Conservation (phyloP, 2,888 invertebrate species). For the Drosophila leonis region DNA sequence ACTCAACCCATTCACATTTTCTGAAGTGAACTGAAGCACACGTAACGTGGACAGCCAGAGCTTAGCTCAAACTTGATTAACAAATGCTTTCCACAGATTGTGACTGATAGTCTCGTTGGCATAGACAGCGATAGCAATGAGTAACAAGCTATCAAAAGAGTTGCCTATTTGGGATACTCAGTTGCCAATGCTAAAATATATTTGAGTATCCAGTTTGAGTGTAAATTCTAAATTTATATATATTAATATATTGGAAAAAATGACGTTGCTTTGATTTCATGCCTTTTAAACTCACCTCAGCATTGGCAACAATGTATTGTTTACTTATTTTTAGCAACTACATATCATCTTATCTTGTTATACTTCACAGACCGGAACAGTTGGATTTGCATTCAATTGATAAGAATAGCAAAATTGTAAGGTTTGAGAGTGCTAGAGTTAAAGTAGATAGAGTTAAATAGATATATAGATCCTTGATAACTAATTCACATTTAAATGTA, state of each 20-base stretch:
- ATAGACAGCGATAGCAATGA: neutral
- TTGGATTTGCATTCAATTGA: constrained; percentile 21
- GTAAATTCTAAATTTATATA: neutral
- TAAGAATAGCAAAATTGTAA: neutral
- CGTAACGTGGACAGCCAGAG: constrained; percentile 14
- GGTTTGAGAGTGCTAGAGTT: neutral
- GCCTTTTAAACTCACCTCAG: neutral
- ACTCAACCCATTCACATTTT: constrained; percentile 1
- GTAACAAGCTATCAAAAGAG: neutral
- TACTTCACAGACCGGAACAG: constrained; percentile 7
- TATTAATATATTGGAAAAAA: neutral
- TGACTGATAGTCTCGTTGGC: neutral
- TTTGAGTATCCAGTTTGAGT: neutral
- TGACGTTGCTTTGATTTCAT: neutral
- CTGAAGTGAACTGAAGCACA: neutral
- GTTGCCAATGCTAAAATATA: neutral
- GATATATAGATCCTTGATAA: neutral
- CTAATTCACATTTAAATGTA: too few relatives aligned
- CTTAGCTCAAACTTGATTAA: constrained; percentile 33
- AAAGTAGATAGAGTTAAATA: neutral
- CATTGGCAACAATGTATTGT: neutral
- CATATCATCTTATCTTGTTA: neutral
- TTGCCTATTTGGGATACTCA: neutral
- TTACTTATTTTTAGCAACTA: neutral
- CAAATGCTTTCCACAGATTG: constrained; percentile 9